Evolutionary conservation across 2,797 vertebrate species (phyloP), one percentile per base, ranked within the genome.

Genomic region (Geotrypetes seraphini): DNA sequence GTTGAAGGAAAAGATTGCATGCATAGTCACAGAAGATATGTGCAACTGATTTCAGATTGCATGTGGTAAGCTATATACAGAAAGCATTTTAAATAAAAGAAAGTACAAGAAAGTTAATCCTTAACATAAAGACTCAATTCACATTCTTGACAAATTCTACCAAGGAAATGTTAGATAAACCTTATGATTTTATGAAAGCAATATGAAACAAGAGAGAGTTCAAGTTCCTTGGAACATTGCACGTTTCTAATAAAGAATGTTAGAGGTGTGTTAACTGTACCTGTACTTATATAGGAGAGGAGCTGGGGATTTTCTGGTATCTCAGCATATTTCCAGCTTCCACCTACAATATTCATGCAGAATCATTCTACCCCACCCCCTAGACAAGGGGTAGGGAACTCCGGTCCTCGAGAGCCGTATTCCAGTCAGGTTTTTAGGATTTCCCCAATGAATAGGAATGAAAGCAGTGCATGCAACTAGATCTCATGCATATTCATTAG

Each of bases 211-310:
- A 15, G 25, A 36, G 4, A 17, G 0, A 16, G 7, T 7, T 5
- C 22, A 14, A 16, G 7, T 13, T 17, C 8, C 28, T 21, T 0
- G 19, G 24, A 15, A 6, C 13, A 14, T 7, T 10, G 14, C 5
- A 10, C 25, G 13, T 25, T 15, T 13, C 13, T 15, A 13, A 6
- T 24, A 15, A 6, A 15, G 13, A 14, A 4, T 24, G 25, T 14
- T 24, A 14, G 14, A 15, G 10, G 24, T 16, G 19, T 21, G n/a
- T 3, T 11, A 5, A 5, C 0, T 0, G 14, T 11, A 28, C 4
- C 5, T 27, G 12, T n/a, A 28, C n/a, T 12, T 3, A 17, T 8
- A 9, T 2, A 12, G 12, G n/a, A 3, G 0, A 1, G n/a, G n/a
- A n/a, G n/a, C n/a, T n/a, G n/a, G 7, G 21, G n/a, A 2, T 8